Conservation (phyloP, 2,113 vertebrate genomes). For the Cynopterus brachyotis region DNA sequence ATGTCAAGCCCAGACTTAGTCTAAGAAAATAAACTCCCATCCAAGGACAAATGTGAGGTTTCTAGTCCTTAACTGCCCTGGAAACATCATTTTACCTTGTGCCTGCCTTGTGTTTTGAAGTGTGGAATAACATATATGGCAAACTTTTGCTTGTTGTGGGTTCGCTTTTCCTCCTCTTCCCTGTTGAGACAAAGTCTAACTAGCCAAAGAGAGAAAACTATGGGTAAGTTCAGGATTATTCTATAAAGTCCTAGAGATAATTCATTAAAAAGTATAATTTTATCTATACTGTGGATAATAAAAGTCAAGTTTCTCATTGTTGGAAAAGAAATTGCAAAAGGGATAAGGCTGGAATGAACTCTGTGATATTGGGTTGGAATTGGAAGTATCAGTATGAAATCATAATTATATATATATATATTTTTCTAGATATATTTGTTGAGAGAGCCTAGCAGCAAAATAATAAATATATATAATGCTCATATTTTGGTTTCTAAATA, state of each 20-base stretch:
- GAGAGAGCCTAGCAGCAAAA: not conserved
- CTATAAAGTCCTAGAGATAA: not conserved
- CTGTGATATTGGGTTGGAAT: not conserved
- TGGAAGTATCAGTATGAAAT: not conserved
- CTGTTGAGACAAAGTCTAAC: not conserved
- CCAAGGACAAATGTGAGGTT: slow-evolving; percentile 57
- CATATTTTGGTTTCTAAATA: slow-evolving; percentile 8
- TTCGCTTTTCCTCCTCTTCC: slow-evolving; percentile 31
- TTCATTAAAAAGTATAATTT: slow-evolving; percentile 2
- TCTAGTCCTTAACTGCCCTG: slow-evolving; percentile 64
- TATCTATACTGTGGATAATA: not conserved
- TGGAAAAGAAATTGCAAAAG: not conserved
- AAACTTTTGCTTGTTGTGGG: not conserved
- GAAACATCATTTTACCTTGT: slow-evolving; percentile 16
- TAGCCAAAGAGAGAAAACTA: not conserved
- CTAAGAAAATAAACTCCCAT: slow-evolving; percentile 72
- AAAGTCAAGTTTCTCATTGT: not conserved
- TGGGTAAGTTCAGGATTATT: not conserved
- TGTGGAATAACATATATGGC: not conserved
- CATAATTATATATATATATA: not conserved
- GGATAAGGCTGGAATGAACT: not conserved
- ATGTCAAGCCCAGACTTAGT: slow-evolving; percentile 59
- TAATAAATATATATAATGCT: not conserved
- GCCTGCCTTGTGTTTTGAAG: slow-evolving; percentile 56
- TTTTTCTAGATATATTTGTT: not conserved